These are phyloP conservation scores for Falco novaeseelandiae DNA, from an alignment of 2,797 vertebrate genomes.

Conservation along the genomic window DNA sequence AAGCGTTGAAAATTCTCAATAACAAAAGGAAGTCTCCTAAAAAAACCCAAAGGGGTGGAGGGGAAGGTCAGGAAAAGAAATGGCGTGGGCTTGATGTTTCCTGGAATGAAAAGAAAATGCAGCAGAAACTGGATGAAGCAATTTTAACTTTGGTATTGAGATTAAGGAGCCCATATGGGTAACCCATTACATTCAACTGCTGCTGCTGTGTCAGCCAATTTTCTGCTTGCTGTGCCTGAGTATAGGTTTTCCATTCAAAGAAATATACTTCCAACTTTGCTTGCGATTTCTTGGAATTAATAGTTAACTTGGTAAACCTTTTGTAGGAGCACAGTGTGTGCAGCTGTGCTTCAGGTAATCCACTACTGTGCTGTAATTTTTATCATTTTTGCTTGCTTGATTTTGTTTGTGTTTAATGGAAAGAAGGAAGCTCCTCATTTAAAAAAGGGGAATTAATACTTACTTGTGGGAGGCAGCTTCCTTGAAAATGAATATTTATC, in stretches of 20 bases:
- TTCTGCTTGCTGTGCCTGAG: conserved; percentile 11
- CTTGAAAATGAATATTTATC: not conserved
- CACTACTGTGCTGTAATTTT: not conserved
- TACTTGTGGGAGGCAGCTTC: not conserved
- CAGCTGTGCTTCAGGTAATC: not conserved
- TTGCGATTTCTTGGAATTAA: not conserved
- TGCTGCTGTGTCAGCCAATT: conserved; percentile 34
- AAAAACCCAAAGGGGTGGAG: not conserved
- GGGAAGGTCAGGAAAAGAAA: not conserved
- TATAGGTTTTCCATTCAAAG: not conserved
- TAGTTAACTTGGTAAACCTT: not conserved
- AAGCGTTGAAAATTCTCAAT: not conserved
- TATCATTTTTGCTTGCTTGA: not conserved
- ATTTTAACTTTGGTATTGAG: not conserved
- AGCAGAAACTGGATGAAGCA: not conserved
- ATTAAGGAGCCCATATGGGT: not conserved
- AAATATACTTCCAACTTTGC: not conserved
- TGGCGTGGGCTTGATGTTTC: not conserved
- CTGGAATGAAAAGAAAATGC: conserved; percentile 6
- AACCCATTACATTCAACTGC: not conserved
- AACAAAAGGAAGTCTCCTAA: not conserved
- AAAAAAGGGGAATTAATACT: not conserved
- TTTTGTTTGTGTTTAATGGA: not conserved
- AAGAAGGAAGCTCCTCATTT: not conserved
- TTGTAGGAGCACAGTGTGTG: not conserved